Evolutionary conservation across 2,888 invertebrate genomes (phyloP).

Genomic region (Tiliacea citrago): DNA sequence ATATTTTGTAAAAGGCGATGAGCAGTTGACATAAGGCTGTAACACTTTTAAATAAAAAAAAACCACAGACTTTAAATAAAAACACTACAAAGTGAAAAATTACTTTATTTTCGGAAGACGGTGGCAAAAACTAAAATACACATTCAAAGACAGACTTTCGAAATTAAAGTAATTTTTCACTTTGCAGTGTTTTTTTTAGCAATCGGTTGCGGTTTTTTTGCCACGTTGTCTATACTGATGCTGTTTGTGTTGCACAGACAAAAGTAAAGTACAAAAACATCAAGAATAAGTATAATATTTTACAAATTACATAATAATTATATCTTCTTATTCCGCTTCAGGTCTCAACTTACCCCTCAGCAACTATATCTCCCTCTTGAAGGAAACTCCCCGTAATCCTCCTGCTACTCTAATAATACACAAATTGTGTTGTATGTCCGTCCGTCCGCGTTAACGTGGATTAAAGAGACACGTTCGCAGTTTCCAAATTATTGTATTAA

Average conservation of each 20-base stretch:
- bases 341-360: constrained; percentile 13
- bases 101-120: too few relatives aligned
- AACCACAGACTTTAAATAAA: too few relatives aligned
- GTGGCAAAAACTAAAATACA: too few relatives aligned
- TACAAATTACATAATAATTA: background rate
- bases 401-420: constrained; percentile 60
- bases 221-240: background rate
- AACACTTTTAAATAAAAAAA: too few relatives aligned
- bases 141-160: too few relatives aligned
- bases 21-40: too few relatives aligned
- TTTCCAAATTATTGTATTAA: constrained; percentile 30
- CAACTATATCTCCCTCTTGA: constrained; percentile 50
- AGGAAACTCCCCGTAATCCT: constrained; percentile 62
- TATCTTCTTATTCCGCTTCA: constrained; percentile 3
- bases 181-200: too few relatives aligned
- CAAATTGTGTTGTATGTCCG: constrained; percentile 62
- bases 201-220: too few relatives aligned
- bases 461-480: constrained; percentile 21
- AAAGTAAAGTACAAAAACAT: background rate
- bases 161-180: too few relatives aligned
- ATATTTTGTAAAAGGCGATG: too few relatives aligned
- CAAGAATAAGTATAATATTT: background rate
- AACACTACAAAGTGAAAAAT: too few relatives aligned
- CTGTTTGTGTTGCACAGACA: background rate
- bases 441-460: constrained; percentile 32